A percentile compares a stretch with the other conserved stretches of the same genome.
These are phyloP conservation scores for Tragulus kanchil DNA, from an alignment of 2,113 vertebrate species.

Conservation along the genomic window DNA sequence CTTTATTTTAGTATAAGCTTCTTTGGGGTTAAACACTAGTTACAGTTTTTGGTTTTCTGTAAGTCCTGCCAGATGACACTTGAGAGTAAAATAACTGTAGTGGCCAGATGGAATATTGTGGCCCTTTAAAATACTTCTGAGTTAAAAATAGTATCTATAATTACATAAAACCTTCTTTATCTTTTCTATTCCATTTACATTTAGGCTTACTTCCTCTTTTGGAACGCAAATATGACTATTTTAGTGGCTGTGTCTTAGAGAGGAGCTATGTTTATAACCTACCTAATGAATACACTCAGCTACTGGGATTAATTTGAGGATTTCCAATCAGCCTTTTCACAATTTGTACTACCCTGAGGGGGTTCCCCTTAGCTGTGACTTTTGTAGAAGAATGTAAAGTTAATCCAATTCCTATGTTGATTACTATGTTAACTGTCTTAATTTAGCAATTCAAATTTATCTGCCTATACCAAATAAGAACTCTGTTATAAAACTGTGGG, in stretches of 20 bases:
- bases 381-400: constrained; percentile 72
- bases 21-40: background rate
- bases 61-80: constrained; percentile 30
- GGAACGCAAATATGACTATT: constrained; percentile 46
- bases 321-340: constrained; percentile 76
- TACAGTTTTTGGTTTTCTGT: constrained; percentile 46
- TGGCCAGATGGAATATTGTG: constrained; percentile 5
- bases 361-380: constrained; percentile 68
- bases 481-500: constrained; percentile 49
- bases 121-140: constrained; percentile 26
- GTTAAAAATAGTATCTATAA: constrained; percentile 36
- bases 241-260: constrained; percentile 44
- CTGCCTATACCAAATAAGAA: constrained; percentile 63
- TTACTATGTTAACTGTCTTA: constrained; percentile 69
- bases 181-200: constrained; percentile 48
- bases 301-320: constrained; percentile 74
- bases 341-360: constrained; percentile 68
- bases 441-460: constrained; percentile 77
- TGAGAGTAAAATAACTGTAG: constrained; percentile 17
- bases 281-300: constrained; percentile 66
- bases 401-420: constrained; percentile 78
- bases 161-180: background rate
- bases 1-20: constrained; percentile 41
- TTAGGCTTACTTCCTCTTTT: background rate
- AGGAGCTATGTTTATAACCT: constrained; percentile 66